phyloP scores from a whole-genome alignment of 2,113 vertebrate species.

The Phodopus roborovskii region DNA sequence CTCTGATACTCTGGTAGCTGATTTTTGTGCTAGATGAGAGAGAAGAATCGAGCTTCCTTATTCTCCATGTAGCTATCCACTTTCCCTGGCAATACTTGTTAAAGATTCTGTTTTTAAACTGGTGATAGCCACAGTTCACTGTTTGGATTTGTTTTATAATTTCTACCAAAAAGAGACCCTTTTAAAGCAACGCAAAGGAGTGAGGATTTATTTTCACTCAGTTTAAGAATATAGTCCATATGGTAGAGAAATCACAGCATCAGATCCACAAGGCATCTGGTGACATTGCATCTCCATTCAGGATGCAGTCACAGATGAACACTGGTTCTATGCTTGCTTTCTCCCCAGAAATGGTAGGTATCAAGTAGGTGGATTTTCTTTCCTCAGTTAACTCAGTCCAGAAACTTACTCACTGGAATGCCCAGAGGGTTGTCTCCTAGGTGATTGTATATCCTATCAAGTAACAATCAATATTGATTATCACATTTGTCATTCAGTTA shows the following conservation, averaged over 20 bases:
- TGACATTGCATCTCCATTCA: background rate
- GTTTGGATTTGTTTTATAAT: background rate
- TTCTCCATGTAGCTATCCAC: background rate
- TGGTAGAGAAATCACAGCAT: background rate
- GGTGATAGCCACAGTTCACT: background rate
- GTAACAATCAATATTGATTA: background rate
- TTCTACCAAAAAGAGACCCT: background rate
- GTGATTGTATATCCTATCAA: background rate
- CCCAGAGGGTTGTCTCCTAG: background rate
- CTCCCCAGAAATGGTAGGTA: background rate
- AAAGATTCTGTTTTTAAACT: background rate
- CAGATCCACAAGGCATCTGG: background rate
- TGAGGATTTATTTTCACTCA: background rate
- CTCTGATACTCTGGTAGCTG: background rate
- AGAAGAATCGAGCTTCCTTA: background rate
- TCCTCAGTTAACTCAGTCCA: background rate
- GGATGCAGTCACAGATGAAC: background rate
- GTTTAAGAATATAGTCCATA: background rate
- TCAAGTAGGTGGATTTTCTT: background rate
- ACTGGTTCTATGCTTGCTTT: background rate
- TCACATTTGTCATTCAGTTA: background rate
- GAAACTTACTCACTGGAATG: background rate
- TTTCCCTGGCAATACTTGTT: background rate
- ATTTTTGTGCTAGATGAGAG: background rate
- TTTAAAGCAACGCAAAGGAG: background rate